Base-by-base conservation (phyloP, 2,113 vertebrate species). In the Melanocharis versteri region DNA sequence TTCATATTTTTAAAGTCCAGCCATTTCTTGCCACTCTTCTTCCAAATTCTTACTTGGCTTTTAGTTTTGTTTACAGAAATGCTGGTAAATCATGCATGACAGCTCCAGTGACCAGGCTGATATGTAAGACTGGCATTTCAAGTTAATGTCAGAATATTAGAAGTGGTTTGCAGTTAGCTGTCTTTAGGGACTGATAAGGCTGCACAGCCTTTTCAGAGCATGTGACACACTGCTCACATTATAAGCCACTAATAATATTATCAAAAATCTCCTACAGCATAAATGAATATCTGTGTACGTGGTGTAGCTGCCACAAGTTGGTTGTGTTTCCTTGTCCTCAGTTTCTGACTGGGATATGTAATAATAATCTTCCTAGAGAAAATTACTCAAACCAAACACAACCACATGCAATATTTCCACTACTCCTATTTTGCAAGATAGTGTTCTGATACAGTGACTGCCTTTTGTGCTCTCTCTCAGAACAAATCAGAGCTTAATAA, bases 401-500 rank as follows among this genome's bases (percentile, higher is more conserved):
- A 50, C 65, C 87, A 82, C 39, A 11, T 68, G 28, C 30, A 87
- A 26, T 80, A 94, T 89, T 90, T 96, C 73, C 20, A 40, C 45
- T 87, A 71, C 31, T 90, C 13, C 14, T 88, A 37, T 95, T 95
- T 92, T 92, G 31, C 51, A 75, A 75, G 66, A 62, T 60, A 83
- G 37, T 31, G 10, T 79, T 94, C 88, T 93, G 87, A 96, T 89
- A 83, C 76, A 89, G 40, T 77, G 72, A 28, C 79, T 95, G 87
- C 65, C 73, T 95, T 93, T 93, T 84, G 79, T 87, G 61, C 73
- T 92, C 48, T 47, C 53, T 73, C 44, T 83, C 62, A 88, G 89
- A 95, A 94, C 76, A 95, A 95, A 95, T 89, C 91, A 53, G 50
- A 92, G 70, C 56, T 89, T 90, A 96, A 95, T 96, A 96, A 89